Base-by-base conservation (phyloP, 2,888 invertebrate genomes). In the Heliconius hortense region DNA sequence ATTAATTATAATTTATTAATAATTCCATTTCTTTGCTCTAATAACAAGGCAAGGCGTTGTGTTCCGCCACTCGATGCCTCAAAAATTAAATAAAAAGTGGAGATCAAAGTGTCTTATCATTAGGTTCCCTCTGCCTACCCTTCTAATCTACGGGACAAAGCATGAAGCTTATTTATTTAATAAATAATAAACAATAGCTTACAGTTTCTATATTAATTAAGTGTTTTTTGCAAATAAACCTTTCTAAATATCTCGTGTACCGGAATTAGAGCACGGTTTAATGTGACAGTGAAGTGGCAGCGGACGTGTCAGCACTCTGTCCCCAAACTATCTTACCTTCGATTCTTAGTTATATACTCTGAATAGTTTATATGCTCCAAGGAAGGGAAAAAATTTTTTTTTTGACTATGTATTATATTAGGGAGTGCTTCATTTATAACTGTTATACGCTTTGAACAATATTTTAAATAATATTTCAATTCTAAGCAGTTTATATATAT, bases 221-320 rank as follows among this genome's bases (percentile, higher is more conserved):
- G 28, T 53, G 5, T 24, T 11, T 8, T 39, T 43, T 62, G 26
- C 39, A 62, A 26, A 71, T 62, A 71, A 62, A 53, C 69, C 28
- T 69, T 26, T 39, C 24, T 18, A 71, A 71, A 24, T 60, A 26
- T 60, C 39, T 43, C n/a, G 39, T 43, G 60, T 62, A 26, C 39
- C 26, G 43, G 43, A 74, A 64, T 56, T 63, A 56, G 60, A 67
- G 72, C 60, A 64, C 73, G 66, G 67, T 72, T 77, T 73, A 74
- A 77, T 76, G 70, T 70, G 74, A 79, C 76, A 77, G 64, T 63
- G 63, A 76, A 78, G 26, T 77, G 76, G 63, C 78, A 73, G 71
- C 43, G 60, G 69, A 70, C 77, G 72, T 59, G 77, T 77, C 75
- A 73, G 74, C 74, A 71, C 66, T 74, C 69, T 31, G 66, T 78